Evolutionary conservation across 2,888 invertebrate species (phyloP), one percentile per base, ranked within the genome.

Genomic region (Morpho helenor): DNA sequence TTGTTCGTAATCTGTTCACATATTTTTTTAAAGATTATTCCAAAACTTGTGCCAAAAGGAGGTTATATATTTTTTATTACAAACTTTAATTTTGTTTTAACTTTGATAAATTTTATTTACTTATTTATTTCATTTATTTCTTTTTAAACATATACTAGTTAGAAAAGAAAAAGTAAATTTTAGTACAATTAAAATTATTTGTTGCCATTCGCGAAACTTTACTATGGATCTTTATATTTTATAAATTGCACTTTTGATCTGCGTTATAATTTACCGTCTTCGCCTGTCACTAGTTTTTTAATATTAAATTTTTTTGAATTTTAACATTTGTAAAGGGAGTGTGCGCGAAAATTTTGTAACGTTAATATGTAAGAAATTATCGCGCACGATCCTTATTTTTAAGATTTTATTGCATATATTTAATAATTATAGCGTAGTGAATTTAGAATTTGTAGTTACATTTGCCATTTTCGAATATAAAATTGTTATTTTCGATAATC

Each of bases 381-480:
- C 70, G 73, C 76, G 78, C 76, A 67, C 69, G 69, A 76, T 72
- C 76, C 66, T 75, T 66, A 74, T 75, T 74, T 31, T 76, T 77
- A 72, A 79, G 69, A 81, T 82, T 84, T 85, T 81, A 87, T 83
- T 83, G 83, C 82, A 80, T 86, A 84, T 84, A 84, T 75, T 79
- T 49, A 50, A 77, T 80, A 78, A 79, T 71, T 68, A 80, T 85
- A 86, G 77, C 59, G 79, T 88, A 87, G 84, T 78, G 66, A 84
- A 84, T 82, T 85, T 86, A 82, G 76, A 86, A 31, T 82, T 85
- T 79, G 81, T 87, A 87, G 87, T 82, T 82, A 82, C 79, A 86
- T 84, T 87, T 77, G 84, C 83, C 84, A 86, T 87, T 85, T 82
- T 80, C 74, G 76, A 76, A 71, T 79, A 80, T 80, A 75, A 77